Conservation (phyloP, 2,113 vertebrate genomes). For the Marmota monax region DNA sequence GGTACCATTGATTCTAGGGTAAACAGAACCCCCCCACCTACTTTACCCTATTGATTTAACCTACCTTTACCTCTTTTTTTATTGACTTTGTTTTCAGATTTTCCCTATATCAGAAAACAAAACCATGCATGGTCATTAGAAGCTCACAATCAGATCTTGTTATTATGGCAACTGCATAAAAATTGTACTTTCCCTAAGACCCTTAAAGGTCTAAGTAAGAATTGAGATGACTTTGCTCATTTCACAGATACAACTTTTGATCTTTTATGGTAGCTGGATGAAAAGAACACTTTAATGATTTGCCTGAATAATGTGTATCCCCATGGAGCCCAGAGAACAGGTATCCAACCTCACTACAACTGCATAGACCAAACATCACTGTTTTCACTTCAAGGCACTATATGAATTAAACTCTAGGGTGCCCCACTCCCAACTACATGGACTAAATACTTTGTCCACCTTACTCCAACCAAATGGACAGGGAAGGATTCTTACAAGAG, state of each 20-base stretch:
- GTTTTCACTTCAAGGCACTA: fast-evolving
- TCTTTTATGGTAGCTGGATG: background rate
- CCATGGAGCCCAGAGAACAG: background rate
- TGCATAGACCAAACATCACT: background rate
- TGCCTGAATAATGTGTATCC: background rate
- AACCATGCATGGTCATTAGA: background rate
- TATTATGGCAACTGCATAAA: background rate
- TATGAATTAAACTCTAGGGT: fast-evolving
- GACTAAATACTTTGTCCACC: fast-evolving
- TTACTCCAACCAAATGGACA: background rate
- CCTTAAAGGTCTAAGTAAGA: background rate
- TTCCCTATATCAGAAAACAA: background rate
- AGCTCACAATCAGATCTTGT: background rate
- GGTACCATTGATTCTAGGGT: background rate
- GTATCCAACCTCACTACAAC: background rate
- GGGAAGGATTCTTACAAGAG: background rate
- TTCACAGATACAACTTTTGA: background rate
- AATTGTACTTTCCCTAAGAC: background rate
- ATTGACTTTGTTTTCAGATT: background rate
- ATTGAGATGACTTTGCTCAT: background rate
- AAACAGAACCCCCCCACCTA: background rate
- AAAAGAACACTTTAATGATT: background rate
- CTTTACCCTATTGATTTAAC: background rate
- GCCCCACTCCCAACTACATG: background rate
- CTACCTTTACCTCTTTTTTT: background rate